A percentile compares a stretch with the other conserved stretches of the same genome.
phyloP scores from a whole-genome alignment of 2,888 invertebrate species.

The Ptychoptera contaminata region DNA sequence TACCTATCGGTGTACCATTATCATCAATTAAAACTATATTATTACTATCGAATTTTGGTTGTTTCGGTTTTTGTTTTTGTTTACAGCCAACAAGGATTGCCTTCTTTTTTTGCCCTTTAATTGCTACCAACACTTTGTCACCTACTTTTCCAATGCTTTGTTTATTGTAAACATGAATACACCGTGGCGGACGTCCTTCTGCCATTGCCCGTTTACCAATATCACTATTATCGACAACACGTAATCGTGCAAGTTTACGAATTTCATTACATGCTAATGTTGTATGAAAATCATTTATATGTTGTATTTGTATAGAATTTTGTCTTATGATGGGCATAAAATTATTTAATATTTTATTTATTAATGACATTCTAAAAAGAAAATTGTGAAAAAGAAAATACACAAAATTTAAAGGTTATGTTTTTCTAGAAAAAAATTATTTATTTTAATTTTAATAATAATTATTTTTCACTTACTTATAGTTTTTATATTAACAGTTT shows the following conservation, averaged over 20 bases:
- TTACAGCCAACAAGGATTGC: conserved; percentile 81
- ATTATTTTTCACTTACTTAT: no score
- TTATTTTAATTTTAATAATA: no score
- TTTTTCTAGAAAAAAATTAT: no score
- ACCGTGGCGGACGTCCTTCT: conserved; percentile 82
- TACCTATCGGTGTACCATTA: conserved; percentile 86
- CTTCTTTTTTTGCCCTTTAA: conserved; percentile 89
- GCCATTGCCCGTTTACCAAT: conserved; percentile 90
- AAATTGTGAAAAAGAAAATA: no score
- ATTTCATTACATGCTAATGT: conserved; percentile 46
- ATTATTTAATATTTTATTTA: no score
- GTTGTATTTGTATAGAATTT: conserved; percentile 14
- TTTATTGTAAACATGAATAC: conserved; percentile 90
- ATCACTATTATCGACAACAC: conserved; percentile 94
- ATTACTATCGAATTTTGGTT: conserved; percentile 88
- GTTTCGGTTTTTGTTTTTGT: conserved; percentile 60
- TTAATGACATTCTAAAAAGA: no score
- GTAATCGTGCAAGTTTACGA: conserved; percentile 54
- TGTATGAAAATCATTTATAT: conserved; percentile 35
- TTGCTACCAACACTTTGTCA: conserved; percentile 81
- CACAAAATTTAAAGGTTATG: no score
- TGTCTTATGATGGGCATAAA: background rate
- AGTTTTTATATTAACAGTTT: no score
- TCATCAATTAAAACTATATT: conserved; percentile 94
- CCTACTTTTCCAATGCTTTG: conserved; percentile 45